Conservation (phyloP, 2,113 vertebrate genomes). For the Camelus bactrianus region DNA sequence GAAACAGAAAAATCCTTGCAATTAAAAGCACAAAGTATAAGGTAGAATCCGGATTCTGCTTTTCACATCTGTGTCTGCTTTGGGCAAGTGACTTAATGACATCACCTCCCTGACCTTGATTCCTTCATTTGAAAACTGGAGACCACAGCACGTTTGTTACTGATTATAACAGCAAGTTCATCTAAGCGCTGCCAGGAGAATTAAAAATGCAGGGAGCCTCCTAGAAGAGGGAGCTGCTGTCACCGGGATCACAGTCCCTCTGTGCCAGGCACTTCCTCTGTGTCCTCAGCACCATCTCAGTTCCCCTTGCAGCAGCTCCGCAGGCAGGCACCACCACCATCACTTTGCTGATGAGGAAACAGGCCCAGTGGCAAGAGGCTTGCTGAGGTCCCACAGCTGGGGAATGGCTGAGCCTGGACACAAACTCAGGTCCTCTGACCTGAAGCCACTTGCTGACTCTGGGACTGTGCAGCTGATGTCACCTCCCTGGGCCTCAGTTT, state of each 20-base stretch:
- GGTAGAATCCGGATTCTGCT: background rate
- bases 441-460: background rate
- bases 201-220: rapidly evolving
- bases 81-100: background rate
- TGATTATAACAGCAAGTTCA: rapidly evolving
- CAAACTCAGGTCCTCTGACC: background rate
- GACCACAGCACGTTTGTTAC: rapidly evolving
- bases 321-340: rapidly evolving
- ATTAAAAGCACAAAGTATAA: background rate
- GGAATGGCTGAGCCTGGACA: background rate
- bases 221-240: rapidly evolving
- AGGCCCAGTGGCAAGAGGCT: background rate
- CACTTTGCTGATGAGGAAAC: background rate
- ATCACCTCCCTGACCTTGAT: background rate
- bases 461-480: background rate
- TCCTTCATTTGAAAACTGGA: background rate
- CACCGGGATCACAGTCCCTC: rapidly evolving
- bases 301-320: rapidly evolving
- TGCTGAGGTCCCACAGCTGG: rapidly evolving
- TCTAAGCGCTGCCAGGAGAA: rapidly evolving
- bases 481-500: background rate
- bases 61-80: background rate
- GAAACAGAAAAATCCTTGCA: background rate
- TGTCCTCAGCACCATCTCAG: rapidly evolving
- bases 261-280: rapidly evolving